A percentile compares a stretch with the other conserved stretches of the same genome.
These are phyloP conservation scores for Pangasius sanitwongsei DNA, from an alignment of 2,797 vertebrate genomes.

Conservation along the genomic window DNA sequence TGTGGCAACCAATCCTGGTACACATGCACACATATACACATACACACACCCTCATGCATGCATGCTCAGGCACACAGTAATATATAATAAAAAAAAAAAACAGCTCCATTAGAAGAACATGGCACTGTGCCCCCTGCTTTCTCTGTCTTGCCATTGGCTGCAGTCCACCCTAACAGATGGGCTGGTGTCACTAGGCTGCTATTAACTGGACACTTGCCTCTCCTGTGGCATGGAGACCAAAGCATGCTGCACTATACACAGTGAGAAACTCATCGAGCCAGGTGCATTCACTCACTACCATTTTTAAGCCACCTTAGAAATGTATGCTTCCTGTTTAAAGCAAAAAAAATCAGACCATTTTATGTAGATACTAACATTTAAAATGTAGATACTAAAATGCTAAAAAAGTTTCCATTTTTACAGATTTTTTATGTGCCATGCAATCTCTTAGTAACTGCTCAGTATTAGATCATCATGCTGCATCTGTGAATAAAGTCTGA, in stretches of 20 bases:
- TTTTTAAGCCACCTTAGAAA: background rate
- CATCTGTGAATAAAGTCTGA: conserved; percentile 45
- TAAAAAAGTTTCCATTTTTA: background rate
- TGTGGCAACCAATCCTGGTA: conserved; percentile 75
- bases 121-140: conserved; percentile 43
- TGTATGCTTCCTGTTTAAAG: background rate
- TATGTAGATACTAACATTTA: background rate
- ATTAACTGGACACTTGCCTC: conserved; percentile 89
- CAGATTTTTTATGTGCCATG: background rate
- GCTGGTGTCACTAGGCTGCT: conserved; percentile 88
- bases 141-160: conserved; percentile 69
- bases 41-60: conserved; percentile 1
- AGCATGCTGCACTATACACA: conserved; percentile 61
- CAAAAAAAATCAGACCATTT: background rate
- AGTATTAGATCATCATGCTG: conserved; percentile 36
- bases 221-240: conserved; percentile 78
- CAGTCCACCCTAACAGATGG: conserved; percentile 90
- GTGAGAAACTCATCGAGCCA: conserved; percentile 58
- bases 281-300: conserved; percentile 39
- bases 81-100: conserved; percentile 22
- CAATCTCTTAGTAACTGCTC: conserved; percentile 7
- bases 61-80: conserved; percentile 27
- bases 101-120: conserved; percentile 47
- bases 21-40: conserved; percentile 38
- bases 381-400: background rate